Evolutionary conservation across 2,113 vertebrate genomes (phyloP), one percentile per base, ranked within the genome.

Genomic region (Pampusana beccarii): DNA sequence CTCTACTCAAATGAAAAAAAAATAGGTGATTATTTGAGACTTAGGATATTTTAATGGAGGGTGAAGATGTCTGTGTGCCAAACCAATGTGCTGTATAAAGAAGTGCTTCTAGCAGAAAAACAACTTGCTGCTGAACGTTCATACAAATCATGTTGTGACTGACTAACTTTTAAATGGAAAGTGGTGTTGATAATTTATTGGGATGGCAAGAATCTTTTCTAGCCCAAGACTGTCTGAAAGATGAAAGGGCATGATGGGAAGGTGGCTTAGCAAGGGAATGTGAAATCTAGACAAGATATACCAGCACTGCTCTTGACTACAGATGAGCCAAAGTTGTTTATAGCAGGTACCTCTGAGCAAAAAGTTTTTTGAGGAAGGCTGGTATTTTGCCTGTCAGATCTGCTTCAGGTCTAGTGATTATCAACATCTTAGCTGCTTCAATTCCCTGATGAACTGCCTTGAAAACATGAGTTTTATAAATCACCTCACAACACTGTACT

Each of bases 401-500:
- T 93, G 36, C 95, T 96, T 96, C 91, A 72, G 80, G 62, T 74
- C 82, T 80, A 79, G 66, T 88, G 88, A 96, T 96, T 85, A 97
- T 82, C 85, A 96, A 21, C 80, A 86, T 93, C 84, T 97, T 92
- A 95, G 92, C 92, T 96, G 62, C 58, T 89, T 92, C 94, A 85
- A 92, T 92, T 97, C 97, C 94, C 92, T 44, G 67, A 90, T 90
- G 96, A 94, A 73, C 89, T 85, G 88, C 62, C 70, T 88, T 61
- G 92, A 87, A 92, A 93, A 81, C 86, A 60, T 16, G 84, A 90
- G 73, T 50, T 93, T 80, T 87, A 89, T 94, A 93, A 96, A 94
- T 88, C 95, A 38, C 77, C 92, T 92, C 97, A 75, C n/a, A 23
- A 5, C 6, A 5, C 72, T n/a, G 21, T 8, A 7, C 65, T 87